Conservation (phyloP, 2,113 vertebrate genomes). For the Campylomormyrus numenius region DNA sequence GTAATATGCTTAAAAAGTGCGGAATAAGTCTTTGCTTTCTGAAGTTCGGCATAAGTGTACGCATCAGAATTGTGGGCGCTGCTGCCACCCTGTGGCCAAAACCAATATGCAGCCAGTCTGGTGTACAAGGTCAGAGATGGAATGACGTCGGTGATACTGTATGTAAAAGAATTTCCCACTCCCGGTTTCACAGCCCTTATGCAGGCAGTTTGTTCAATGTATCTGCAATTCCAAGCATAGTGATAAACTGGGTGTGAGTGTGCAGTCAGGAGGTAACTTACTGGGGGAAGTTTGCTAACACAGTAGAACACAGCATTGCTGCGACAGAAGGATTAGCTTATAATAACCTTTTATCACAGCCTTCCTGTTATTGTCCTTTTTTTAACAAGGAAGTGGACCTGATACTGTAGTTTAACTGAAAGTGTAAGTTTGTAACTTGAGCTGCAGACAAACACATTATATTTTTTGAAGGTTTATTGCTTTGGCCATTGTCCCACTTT, state of each 20-base stretch:
- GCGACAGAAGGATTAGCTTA: background rate
- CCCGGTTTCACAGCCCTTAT: background rate
- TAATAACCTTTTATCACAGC: background rate
- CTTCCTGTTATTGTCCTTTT: background rate
- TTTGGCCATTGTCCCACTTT: background rate
- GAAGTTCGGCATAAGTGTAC: background rate
- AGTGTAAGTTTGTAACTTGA: background rate
- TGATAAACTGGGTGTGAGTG: background rate
- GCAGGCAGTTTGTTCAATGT: background rate
- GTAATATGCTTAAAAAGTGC: background rate
- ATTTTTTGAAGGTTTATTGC: background rate
- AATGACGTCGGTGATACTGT: background rate
- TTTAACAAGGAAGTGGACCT: background rate
- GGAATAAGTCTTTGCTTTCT: background rate
- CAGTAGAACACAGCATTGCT: background rate
- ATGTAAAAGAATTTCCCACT: background rate
- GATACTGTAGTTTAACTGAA: background rate
- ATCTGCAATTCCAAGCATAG: background rate
- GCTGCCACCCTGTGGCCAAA: constrained; percentile 45
- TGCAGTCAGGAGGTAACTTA: background rate
- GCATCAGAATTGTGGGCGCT: constrained; percentile 26
- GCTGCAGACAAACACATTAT: background rate
- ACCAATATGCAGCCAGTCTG: background rate
- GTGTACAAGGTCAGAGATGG: background rate
- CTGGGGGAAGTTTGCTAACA: background rate